Conservation (phyloP, 2,113 vertebrate species). For the Pardalotus punctatus region DNA sequence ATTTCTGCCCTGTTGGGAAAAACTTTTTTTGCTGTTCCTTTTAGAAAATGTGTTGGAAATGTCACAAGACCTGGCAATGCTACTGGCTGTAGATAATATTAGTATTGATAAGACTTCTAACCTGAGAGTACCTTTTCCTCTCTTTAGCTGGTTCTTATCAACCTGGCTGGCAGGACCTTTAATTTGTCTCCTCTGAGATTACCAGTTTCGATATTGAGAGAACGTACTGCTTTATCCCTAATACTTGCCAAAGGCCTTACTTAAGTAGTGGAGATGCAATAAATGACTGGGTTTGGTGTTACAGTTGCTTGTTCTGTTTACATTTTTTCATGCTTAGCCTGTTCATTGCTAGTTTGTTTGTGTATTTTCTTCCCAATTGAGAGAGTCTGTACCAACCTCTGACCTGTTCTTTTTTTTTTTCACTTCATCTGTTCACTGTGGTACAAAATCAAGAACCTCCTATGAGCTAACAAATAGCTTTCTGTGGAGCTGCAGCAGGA, state of each 20-base stretch:
- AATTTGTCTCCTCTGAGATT: constrained; percentile 15
- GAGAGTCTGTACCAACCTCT: background rate
- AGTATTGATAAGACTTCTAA: background rate
- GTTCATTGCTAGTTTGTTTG: constrained; percentile 33
- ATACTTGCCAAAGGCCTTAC: constrained; percentile 4
- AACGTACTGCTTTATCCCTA: background rate
- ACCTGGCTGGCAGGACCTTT: background rate
- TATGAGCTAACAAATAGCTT: background rate
- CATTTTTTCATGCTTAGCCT: background rate
- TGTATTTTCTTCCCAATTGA: constrained; percentile 16
- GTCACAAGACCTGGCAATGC: background rate
- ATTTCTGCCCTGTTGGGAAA: background rate
- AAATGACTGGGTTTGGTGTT: constrained; percentile 7
- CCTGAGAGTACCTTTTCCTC: background rate
- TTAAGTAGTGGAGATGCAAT: background rate
- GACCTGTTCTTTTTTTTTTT: background rate
- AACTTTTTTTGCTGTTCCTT: background rate
- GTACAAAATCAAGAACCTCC: background rate
- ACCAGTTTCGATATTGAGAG: background rate
- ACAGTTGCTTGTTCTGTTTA: constrained; percentile 16
- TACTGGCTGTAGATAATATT: background rate
- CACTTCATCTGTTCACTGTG: background rate
- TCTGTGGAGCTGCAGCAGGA: background rate
- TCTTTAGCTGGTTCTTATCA: background rate
- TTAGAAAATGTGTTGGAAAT: background rate